These are phyloP conservation scores for Perizoma affinitatum DNA, from an alignment of 2,888 invertebrate genomes.

Conservation along the genomic window DNA sequence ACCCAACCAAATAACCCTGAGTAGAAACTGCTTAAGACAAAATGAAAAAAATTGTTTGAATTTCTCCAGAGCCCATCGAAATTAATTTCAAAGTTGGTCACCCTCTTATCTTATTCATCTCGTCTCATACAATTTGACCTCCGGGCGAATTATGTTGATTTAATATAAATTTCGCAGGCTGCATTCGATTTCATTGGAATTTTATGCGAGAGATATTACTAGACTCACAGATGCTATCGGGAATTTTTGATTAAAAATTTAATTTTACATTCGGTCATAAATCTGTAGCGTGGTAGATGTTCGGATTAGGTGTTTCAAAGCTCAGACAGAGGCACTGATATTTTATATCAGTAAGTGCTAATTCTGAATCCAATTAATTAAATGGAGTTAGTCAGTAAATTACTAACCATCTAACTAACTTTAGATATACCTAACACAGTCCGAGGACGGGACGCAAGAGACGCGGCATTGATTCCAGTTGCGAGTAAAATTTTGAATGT, in stretches of 20 bases:
- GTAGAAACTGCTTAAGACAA: too few relatives aligned
- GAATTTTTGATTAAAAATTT: conserved; percentile 25
- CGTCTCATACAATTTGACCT: conserved; percentile 13
- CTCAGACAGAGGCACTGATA: too few relatives aligned
- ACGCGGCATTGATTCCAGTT: too few relatives aligned
- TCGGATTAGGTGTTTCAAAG: background rate
- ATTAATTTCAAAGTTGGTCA: conserved; percentile 26
- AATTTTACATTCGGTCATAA: conserved; percentile 14
- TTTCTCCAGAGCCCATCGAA: conserved; percentile 7
- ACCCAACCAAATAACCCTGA: too few relatives aligned
- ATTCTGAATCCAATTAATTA: too few relatives aligned
- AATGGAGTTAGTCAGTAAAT: too few relatives aligned
- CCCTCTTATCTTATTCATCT: conserved; percentile 18
- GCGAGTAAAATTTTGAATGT: too few relatives aligned
- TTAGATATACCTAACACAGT: too few relatives aligned
- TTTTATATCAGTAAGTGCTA: too few relatives aligned
- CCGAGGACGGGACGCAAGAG: too few relatives aligned
- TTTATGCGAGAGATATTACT: conserved; percentile 29
- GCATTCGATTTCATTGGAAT: conserved; percentile 37
- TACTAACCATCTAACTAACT: too few relatives aligned
- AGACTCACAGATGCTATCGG: conserved; percentile 34
- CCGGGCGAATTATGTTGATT: conserved; percentile 25
- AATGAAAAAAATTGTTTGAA: background rate
- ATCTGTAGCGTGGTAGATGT: background rate
- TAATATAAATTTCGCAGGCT: conserved; percentile 35